phyloP scores from a whole-genome alignment of 92 coral and sea anemone species.

The Umimayanthus kanabou region DNA sequence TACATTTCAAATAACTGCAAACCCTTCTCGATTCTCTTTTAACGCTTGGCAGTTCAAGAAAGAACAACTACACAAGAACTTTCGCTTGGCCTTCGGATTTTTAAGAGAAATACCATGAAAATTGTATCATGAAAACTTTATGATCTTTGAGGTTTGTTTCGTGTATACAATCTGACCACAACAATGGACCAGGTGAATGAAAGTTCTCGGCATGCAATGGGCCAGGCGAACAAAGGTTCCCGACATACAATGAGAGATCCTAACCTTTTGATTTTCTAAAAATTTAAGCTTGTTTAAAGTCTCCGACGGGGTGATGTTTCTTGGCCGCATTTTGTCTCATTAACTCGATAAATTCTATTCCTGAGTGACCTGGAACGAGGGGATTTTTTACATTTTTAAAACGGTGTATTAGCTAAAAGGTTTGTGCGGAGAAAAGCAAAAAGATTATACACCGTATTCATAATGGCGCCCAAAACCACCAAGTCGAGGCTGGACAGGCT shows the following conservation, averaged over 20 bases:
- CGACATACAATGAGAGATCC: not conserved
- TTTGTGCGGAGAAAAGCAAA: no score
- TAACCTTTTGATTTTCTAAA: no score
- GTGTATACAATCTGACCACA: not conserved
- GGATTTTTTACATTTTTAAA: no score
- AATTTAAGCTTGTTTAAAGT: no score
- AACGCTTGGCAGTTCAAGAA: not conserved
- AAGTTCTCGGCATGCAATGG: not conserved
- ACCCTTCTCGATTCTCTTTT: not conserved
- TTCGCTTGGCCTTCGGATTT: not conserved
- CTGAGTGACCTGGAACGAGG: no score
- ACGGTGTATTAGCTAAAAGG: no score
- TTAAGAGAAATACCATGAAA: not conserved
- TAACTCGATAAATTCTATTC: no score
- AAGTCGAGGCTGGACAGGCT: no score
- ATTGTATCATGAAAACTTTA: not conserved
- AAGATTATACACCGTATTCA: no score
- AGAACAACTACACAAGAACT: not conserved
- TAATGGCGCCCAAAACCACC: no score
- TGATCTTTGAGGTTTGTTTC: not conserved
- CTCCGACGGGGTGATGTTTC: no score
- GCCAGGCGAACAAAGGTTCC: not conserved
- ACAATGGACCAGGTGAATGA: not conserved
- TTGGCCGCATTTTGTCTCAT: no score
- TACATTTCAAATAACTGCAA: not conserved